Evolutionary conservation across 2,113 vertebrate species (phyloP).

Genomic region (Oenanthe melanoleuca): DNA sequence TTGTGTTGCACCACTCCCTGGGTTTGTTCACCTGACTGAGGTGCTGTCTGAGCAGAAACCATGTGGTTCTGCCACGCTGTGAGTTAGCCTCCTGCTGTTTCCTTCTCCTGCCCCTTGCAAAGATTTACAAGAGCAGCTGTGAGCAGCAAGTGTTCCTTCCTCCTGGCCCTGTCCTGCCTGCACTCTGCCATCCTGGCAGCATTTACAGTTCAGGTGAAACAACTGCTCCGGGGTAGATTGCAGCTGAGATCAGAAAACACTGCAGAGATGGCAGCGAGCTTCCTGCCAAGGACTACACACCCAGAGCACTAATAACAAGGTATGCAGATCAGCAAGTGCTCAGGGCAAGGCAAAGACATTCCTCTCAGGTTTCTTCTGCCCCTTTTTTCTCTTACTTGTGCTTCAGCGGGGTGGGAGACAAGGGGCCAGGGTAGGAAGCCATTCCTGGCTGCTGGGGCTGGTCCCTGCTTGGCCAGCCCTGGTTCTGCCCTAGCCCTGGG

Average conservation of each 20-base stretch:
- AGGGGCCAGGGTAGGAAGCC: fast-evolving
- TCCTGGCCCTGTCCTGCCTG: not conserved
- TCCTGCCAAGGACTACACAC: slow-evolving; percentile 23
- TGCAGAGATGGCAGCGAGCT: not conserved
- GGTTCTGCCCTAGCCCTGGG: not conserved
- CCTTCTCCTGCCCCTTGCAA: not conserved
- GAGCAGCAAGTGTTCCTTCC: not conserved
- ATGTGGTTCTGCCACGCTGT: not conserved
- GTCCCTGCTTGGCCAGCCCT: fast-evolving
- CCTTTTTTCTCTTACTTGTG: not conserved
- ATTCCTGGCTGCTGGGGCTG: not conserved
- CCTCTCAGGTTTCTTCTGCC: not conserved
- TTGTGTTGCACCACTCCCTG: not conserved
- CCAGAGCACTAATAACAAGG: not conserved
- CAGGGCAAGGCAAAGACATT: not conserved
- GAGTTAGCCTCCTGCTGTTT: not conserved
- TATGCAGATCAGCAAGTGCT: not conserved
- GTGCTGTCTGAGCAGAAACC: not conserved
- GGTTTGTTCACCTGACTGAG: not conserved
- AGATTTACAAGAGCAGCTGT: not conserved
- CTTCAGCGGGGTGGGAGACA: not conserved
- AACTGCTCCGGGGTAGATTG: not conserved
- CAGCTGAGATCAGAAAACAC: not conserved
- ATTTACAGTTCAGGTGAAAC: slow-evolving; percentile 8
- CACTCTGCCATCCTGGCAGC: not conserved